These are phyloP conservation scores for Marasmarcha lunaedactyla DNA, from an alignment of 2,888 invertebrate genomes.

Conservation along the genomic window DNA sequence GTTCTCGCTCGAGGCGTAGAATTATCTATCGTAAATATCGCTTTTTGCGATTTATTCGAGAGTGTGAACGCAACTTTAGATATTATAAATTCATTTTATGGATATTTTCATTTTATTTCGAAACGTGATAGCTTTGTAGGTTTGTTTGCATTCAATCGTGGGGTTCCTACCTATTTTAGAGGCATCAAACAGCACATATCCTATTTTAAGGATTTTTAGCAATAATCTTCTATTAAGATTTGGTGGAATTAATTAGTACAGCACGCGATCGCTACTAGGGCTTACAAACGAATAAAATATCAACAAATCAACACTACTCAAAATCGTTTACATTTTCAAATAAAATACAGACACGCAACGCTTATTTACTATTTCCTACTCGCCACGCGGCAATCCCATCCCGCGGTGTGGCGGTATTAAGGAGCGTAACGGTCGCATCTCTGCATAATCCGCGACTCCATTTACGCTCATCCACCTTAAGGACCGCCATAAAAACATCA, in stretches of 20 bases:
- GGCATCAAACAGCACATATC: too few relatives aligned
- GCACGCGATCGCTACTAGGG: too few relatives aligned
- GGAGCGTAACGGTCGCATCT: slow-evolving; percentile 24
- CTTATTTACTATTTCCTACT: too few relatives aligned
- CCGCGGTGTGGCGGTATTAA: slow-evolving; percentile 54
- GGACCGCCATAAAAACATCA: slow-evolving; percentile 60
- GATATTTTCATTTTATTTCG: too few relatives aligned
- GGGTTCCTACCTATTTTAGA: too few relatives aligned
- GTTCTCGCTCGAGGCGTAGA: slow-evolving; percentile 24
- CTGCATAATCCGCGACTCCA: slow-evolving; percentile 63
- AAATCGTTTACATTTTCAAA: too few relatives aligned
- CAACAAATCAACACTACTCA: too few relatives aligned
- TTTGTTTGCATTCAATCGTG: background rate
- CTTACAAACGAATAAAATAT: too few relatives aligned
- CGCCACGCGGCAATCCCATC: slow-evolving; percentile 46
- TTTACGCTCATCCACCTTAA: slow-evolving; percentile 70
- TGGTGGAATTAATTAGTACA: too few relatives aligned
- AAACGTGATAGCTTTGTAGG: background rate
- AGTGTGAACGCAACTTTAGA: background rate
- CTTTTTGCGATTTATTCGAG: background rate
- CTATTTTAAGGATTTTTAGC: too few relatives aligned
- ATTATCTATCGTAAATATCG: slow-evolving; percentile 33
- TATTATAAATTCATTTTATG: background rate
- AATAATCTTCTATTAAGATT: too few relatives aligned
- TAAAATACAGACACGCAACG: too few relatives aligned